A percentile compares a stretch with the other conserved stretches of the same genome.
Evolutionary conservation across 2,888 invertebrate genomes (phyloP).

Genomic region (Panopea generosa): DNA sequence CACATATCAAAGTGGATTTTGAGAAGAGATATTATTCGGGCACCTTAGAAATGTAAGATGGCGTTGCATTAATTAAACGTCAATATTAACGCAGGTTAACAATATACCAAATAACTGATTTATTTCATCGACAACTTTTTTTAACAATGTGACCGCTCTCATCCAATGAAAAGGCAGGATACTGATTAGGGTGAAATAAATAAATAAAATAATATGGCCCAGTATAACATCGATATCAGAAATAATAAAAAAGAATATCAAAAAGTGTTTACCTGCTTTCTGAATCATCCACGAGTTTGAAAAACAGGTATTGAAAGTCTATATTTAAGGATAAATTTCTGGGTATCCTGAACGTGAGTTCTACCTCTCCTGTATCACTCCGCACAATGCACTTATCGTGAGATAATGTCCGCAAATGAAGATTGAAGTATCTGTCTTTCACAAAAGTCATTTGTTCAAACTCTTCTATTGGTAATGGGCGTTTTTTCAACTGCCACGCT

Average conservation of each 20-base stretch:
- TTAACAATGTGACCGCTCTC: too few species aligned
- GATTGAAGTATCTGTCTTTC: conserved; percentile 79
- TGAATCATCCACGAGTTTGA: conserved; percentile 39
- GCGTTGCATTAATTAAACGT: too few species aligned
- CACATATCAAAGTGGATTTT: too few species aligned
- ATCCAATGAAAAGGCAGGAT: too few species aligned
- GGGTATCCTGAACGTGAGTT: conserved; percentile 65
- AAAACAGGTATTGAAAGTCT: conserved; percentile 69
- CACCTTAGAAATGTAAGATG: too few species aligned
- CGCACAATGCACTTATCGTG: conserved; percentile 68
- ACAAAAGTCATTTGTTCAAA: conserved; percentile 80
- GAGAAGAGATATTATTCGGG: too few species aligned
- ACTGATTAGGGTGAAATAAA: too few species aligned
- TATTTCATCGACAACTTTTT: too few species aligned
- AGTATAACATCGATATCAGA: too few species aligned
- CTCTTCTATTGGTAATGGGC: conserved; percentile 67
- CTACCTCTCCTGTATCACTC: conserved; percentile 62
- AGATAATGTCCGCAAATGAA: conserved; percentile 69
- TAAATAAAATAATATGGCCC: too few species aligned
- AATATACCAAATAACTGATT: too few species aligned
- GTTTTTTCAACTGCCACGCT: conserved; percentile 76
- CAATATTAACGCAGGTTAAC: too few species aligned
- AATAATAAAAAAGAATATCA: conserved; percentile 16
- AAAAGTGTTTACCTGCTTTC: conserved; percentile 54
- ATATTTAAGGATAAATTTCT: conserved; percentile 47